phyloP scores from a whole-genome alignment of 2,888 invertebrate genomes.

The Spisula solida region DNA sequence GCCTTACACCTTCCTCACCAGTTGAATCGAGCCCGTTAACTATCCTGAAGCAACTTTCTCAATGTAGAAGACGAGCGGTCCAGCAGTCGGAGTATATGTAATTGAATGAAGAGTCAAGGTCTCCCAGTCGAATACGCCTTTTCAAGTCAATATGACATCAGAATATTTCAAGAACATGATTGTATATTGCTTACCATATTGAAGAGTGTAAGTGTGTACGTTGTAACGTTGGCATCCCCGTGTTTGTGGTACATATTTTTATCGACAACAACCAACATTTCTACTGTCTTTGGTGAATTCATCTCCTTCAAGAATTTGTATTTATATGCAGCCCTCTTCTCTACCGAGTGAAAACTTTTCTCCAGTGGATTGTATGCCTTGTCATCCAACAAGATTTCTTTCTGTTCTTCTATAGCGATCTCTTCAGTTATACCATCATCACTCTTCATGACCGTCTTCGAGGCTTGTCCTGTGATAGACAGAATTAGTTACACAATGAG shows the following conservation, averaged over 20 bases:
- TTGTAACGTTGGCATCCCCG: constrained; percentile 84
- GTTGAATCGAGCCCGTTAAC: too few relatives aligned
- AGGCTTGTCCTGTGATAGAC: constrained; percentile 53
- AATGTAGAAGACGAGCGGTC: too few relatives aligned
- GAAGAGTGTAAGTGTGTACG: constrained; percentile 85
- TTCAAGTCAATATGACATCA: too few relatives aligned
- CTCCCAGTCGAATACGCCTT: too few relatives aligned
- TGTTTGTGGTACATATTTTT: constrained; percentile 84
- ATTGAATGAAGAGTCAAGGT: too few relatives aligned
- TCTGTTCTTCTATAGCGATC: constrained; percentile 57
- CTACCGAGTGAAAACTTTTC: constrained; percentile 59
- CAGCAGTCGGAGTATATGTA: too few relatives aligned
- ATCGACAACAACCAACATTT: constrained; percentile 85
- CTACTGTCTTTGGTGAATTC: constrained; percentile 78
- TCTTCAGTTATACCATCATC: constrained; percentile 48
- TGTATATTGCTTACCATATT: constrained; percentile 74
- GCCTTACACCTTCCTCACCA: too few relatives aligned
- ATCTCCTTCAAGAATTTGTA: constrained; percentile 63
- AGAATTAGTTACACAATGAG: not conserved
- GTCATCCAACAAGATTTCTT: constrained; percentile 47
- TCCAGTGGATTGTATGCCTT: constrained; percentile 42
- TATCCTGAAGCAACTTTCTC: too few relatives aligned
- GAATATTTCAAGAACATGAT: too few relatives aligned
- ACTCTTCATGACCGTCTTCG: constrained; percentile 47
- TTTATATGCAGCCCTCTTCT: constrained; percentile 65